A percentile compares a stretch with the other conserved stretches of the same genome.
Evolutionary conservation across 2,113 vertebrate species (phyloP).

Genomic region (Chaenogobius annularis): DNA sequence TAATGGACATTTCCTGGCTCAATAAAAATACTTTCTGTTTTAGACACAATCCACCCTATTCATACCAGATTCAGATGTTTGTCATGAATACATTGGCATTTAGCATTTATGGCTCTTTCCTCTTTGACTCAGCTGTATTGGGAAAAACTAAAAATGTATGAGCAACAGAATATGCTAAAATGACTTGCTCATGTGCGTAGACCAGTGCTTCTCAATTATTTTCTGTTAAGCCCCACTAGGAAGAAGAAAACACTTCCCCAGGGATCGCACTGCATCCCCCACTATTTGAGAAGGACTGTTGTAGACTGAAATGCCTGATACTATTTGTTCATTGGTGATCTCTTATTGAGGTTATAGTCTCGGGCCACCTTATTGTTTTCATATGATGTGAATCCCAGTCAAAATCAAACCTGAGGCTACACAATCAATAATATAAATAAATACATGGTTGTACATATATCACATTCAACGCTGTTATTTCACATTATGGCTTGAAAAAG

Average conservation of each 20-base stretch:
- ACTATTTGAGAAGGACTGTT: too few relatives aligned
- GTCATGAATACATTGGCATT: slow-evolving; percentile 18
- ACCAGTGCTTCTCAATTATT: too few relatives aligned
- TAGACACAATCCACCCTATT: slow-evolving; percentile 43
- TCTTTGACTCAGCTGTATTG: background rate
- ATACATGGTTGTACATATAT: background rate
- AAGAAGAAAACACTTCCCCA: too few relatives aligned
- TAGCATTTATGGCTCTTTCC: background rate
- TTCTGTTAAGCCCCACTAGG: too few relatives aligned
- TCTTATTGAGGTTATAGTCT: background rate
- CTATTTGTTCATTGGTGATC: background rate
- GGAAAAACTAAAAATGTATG: too few relatives aligned
- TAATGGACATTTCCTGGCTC: slow-evolving; percentile 39
- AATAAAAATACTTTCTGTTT: slow-evolving; percentile 44
- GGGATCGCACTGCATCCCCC: too few relatives aligned
- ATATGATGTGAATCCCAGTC: background rate
- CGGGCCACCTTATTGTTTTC: background rate
- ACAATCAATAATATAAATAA: background rate
- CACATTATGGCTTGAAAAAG: slow-evolving; percentile 1
- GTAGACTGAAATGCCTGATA: background rate
- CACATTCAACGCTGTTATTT: background rate
- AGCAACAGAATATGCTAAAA: too few relatives aligned
- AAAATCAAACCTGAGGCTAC: background rate
- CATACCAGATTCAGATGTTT: slow-evolving; percentile 21
- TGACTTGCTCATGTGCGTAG: too few relatives aligned